phyloP scores from a whole-genome alignment of 2,888 invertebrate species.

The Fragum sueziense region DNA sequence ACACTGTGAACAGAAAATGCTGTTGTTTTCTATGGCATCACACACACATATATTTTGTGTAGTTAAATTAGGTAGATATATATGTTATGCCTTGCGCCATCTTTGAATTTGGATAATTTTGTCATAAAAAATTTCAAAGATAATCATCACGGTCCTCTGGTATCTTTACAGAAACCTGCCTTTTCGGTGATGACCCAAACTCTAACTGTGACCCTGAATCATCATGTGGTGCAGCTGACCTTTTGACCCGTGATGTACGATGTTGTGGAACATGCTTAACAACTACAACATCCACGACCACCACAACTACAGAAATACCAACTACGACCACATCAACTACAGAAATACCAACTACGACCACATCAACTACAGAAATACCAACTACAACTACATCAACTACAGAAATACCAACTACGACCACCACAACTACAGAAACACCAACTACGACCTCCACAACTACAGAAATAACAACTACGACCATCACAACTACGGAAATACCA shows the following conservation, averaged over 20 bases:
- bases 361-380: conserved; percentile 8
- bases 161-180: conserved; percentile 37
- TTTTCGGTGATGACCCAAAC: conserved; percentile 55
- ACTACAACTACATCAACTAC: not conserved
- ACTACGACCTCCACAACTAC: not conserved
- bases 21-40: no score
- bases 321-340: conserved; percentile 16
- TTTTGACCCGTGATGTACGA: conserved; percentile 24
- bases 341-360: not conserved
- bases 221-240: conserved; percentile 36
- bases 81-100: no score
- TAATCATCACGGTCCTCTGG: no score
- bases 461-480: conserved; percentile 2
- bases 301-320: conserved; percentile 13
- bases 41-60: no score
- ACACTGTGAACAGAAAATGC: no score
- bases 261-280: conserved; percentile 50
- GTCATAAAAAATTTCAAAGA: no score
- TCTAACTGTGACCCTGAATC: conserved; percentile 20
- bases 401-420: not conserved
- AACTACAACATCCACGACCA: conserved; percentile 16
- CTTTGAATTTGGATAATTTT: no score
- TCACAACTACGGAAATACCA: conserved; percentile 6
- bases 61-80: no score
- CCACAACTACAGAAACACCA: not conserved